Evolutionary conservation across 2,113 vertebrate genomes (phyloP), one percentile per base, ranked within the genome.

Genomic region (Salvator merianae): DNA sequence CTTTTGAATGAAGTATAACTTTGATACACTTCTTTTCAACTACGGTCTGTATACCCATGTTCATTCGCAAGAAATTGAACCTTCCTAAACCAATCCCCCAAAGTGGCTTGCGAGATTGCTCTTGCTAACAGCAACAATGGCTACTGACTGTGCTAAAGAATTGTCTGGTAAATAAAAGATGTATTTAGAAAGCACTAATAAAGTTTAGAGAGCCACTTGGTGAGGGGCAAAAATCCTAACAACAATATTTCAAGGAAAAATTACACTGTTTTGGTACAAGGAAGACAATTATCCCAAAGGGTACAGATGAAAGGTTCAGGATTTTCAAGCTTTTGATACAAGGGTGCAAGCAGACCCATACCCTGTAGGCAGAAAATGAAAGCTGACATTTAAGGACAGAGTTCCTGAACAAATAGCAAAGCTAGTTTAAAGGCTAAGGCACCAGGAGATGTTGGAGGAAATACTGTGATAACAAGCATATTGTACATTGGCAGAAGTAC

Each of bases 31-130:
- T 34, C 63, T 88, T 59, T 78, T 84, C 82, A 81, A 87, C 74
- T 12, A 22, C 26, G 71, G 28, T 16, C 79, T 82, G 83, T 83
- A 32, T 12, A 10, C 30, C 34, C 50, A 83, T 70, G 69, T 72
- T 84, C 89, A 86, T 91, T 93, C 91, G 91, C 75, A 90, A 92
- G 91, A 90, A 90, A 89, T 66, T 77, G 75, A 26, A 83, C 16
- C 3, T 72, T 88, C 80, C 82, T 10, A 93, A 89, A 83, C 89
- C 83, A 66, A 77, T 83, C 82, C 18, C 86, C 88, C 76, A 78
- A 87, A 91, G 84, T 36, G 47, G 22, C 32, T 82, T 84, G 53
- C 84, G 73, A 87, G 73, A 87, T 89, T 86, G 81, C 79, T 85
- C 55, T 89, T 90, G 62, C 72, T 86, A 69, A 74, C 34, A 79